Percentiles rank a stretch among this genome's conserved stretches.
These are phyloP conservation scores for Alviniconcha strummeri DNA, from an alignment of 2,888 invertebrate genomes.

Conservation along the genomic window DNA sequence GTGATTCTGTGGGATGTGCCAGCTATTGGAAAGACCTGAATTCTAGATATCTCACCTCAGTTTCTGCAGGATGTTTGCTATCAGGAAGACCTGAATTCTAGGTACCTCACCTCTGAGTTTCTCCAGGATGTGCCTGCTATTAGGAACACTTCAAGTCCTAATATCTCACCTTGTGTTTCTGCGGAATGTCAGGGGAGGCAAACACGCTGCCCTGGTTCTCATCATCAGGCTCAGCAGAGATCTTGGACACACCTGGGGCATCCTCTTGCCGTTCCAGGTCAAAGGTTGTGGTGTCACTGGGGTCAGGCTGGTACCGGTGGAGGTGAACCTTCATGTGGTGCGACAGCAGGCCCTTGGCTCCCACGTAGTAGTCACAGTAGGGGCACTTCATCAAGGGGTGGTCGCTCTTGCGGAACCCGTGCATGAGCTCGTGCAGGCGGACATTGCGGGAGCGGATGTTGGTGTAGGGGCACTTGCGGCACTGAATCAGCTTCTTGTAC, in stretches of 20 bases:
- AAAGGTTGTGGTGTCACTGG: slow-evolving; percentile 44
- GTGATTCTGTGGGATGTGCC: too few relatives aligned
- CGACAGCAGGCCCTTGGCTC: slow-evolving; percentile 82
- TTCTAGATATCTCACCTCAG: too few relatives aligned
- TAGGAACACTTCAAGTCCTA: too few relatives aligned
- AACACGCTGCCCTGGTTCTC: slow-evolving; percentile 41
- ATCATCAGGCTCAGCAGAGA: slow-evolving; percentile 42
- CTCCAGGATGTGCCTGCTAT: too few relatives aligned
- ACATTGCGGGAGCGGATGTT: slow-evolving; percentile 87
- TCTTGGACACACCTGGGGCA: neutral
- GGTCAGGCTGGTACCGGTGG: slow-evolving; percentile 51
- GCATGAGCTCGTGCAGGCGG: slow-evolving; percentile 89
- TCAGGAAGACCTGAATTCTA: too few relatives aligned
- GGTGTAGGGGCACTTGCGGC: slow-evolving; percentile 88
- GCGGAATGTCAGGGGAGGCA: slow-evolving; percentile 49
- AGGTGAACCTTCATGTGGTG: slow-evolving; percentile 81
- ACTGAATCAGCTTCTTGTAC: slow-evolving; percentile 86
- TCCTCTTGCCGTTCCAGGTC: slow-evolving; percentile 64
- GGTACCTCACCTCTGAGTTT: too few relatives aligned
- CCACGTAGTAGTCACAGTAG: slow-evolving; percentile 87
- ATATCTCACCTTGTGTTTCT: slow-evolving; percentile 63
- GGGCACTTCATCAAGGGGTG: slow-evolving; percentile 78
- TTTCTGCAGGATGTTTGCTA: too few relatives aligned
- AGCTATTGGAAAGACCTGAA: too few relatives aligned
- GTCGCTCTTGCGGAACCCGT: slow-evolving; percentile 74